Conservation (phyloP, 92 coral and sea anemone genomes). For the Palythoa caribaeorum region DNA sequence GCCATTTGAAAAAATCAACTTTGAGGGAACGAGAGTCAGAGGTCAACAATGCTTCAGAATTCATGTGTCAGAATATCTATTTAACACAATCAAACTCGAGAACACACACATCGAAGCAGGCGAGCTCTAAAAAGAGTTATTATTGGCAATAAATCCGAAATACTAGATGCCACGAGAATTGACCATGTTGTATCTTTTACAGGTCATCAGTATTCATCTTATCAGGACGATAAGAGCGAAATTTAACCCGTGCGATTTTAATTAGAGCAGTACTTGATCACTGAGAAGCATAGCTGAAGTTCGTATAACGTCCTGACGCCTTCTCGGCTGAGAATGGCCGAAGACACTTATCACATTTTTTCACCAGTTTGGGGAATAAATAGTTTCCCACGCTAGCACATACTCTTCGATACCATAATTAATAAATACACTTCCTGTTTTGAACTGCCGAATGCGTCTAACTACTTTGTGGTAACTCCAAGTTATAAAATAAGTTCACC, state of each 20-base stretch:
- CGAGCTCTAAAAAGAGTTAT: neutral
- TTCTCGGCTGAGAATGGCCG: slow-evolving; percentile 46
- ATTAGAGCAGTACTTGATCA: slow-evolving; percentile 44
- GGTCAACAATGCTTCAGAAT: slow-evolving; percentile 31
- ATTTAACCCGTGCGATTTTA: slow-evolving; percentile 28
- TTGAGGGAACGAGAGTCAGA: neutral
- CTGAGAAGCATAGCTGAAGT: slow-evolving; percentile 25
- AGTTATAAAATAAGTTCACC: neutral
- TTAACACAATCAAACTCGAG: slow-evolving; percentile 37
- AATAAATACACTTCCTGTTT: slow-evolving; percentile 15
- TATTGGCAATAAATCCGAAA: slow-evolving; percentile 30
- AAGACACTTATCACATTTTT: slow-evolving; percentile 43
- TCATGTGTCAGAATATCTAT: slow-evolving; percentile 34
- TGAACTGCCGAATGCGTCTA: neutral
- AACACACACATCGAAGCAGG: slow-evolving; percentile 47
- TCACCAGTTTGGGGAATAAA: slow-evolving; percentile 33
- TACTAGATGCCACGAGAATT: neutral
- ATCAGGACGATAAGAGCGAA: neutral
- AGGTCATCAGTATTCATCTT: slow-evolving; percentile 14
- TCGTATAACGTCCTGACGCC: slow-evolving; percentile 45
- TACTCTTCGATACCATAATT: slow-evolving; percentile 16
- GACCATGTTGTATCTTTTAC: slow-evolving; percentile 15
- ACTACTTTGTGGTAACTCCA: neutral
- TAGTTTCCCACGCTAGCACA: slow-evolving; percentile 41
- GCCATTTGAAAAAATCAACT: slow-evolving; percentile 23